Evolutionary conservation across 2,797 vertebrate species (phyloP).

Genomic region (Megaceryle alcyon): DNA sequence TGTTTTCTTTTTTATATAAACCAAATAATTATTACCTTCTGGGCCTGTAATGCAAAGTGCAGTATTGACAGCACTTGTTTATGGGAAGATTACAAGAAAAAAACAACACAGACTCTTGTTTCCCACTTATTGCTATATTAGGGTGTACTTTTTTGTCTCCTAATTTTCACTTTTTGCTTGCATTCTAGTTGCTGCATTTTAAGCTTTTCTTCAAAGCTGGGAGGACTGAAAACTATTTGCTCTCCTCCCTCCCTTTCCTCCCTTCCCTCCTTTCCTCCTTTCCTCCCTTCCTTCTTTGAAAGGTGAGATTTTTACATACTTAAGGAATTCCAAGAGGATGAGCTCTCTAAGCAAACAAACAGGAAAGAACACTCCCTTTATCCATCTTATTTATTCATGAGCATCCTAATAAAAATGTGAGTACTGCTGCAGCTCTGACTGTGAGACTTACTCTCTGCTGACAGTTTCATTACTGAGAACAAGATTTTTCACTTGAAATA

Average conservation of each 20-base stretch:
- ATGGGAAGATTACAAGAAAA: background rate
- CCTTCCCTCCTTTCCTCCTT: background rate
- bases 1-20: background rate
- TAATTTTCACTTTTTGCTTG: background rate
- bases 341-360: background rate
- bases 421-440: background rate
- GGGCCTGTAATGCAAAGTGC: background rate
- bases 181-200: background rate
- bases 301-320: background rate
- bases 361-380: background rate
- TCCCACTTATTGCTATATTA: background rate
- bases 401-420: background rate
- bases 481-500: conserved; percentile 8
- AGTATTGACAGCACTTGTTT: background rate
- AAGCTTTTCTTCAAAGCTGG: background rate
- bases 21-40: background rate
- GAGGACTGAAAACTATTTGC: background rate
- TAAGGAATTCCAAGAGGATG: background rate
- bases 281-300: background rate
- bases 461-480: background rate
- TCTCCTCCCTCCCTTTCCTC: background rate
- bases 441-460: background rate
- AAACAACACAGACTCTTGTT: background rate
- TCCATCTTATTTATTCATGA: background rate
- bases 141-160: background rate